Base-by-base conservation (phyloP, 2,113 vertebrate genomes). In the Muscicapa adusta region DNA sequence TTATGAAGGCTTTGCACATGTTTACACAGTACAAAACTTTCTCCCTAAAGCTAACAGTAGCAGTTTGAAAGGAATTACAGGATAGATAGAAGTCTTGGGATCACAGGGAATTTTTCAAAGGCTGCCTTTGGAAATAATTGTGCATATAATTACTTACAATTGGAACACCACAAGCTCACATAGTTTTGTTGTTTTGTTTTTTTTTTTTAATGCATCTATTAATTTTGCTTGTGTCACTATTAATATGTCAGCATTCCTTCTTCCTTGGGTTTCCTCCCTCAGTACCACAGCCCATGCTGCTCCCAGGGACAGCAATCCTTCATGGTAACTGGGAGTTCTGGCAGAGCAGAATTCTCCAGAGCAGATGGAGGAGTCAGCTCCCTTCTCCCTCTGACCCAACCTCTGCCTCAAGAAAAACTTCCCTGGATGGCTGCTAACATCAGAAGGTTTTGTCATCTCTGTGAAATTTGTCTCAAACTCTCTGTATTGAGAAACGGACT, bases 301-400 rank as follows among this genome's bases (percentile, higher is more conserved):
- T 86, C 74, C n/a, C 62, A 47, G 28, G 5, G 29, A 50, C 33
- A 71, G 20, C n/a, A 68, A 7, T 11, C 48, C 33, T n/a, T 45
- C 19, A 2, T 0, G n/a, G 29, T 50, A 36, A 9, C 25, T 4
- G 12, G 16, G 45, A 47, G 51, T 2, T 43, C 40, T 5, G 4
- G 34, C 45, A n/a, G n/a, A n/a, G n/a, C n/a, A n/a, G n/a, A n/a
- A n/a, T 88, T 31, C 62, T 70, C 54, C 68, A 74, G 65, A 67
- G 34, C 43, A 77, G 34, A 71, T 36, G 61, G 16, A 84, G 18
- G 40, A 13, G 4, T 58, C 71, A 48, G 61, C 38, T 67, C 68
- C 13, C 24, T 24, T 48, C 23, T 42, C 45, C 26, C 75, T 48
- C 71, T 74, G 16, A 45, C 63, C 29, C 77, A 36, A 72, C 45